Percentiles rank a stretch among this genome's conserved stretches.
These are phyloP conservation scores for Notothenia coriiceps DNA, from an alignment of 2,113 vertebrate species.

Conservation along the genomic window DNA sequence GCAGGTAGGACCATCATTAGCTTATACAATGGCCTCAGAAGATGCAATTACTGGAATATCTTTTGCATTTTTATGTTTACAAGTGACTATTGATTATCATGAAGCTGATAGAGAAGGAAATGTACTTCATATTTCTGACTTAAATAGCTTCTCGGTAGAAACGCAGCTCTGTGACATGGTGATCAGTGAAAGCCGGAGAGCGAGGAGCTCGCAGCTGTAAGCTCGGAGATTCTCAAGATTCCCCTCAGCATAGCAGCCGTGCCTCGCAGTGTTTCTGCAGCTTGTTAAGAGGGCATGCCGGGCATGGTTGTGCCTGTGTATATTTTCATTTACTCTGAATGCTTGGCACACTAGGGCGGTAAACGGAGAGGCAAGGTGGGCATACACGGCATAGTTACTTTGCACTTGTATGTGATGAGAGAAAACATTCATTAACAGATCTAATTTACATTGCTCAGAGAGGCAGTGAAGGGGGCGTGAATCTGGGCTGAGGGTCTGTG, in stretches of 20 bases:
- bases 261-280: conserved; percentile 91
- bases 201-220: conserved; percentile 75
- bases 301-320: conserved; percentile 88
- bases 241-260: conserved; percentile 91
- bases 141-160: conserved; percentile 10
- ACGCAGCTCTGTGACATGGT: conserved; percentile 12
- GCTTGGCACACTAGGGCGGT: conserved; percentile 90
- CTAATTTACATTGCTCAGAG: conserved; percentile 83
- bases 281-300: conserved; percentile 96
- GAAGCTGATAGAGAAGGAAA: conserved; percentile 19
- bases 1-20: background rate
- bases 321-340: conserved; percentile 97
- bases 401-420: conserved; percentile 86
- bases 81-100: background rate
- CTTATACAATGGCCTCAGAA: background rate
- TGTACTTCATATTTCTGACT: conserved; percentile 7
- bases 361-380: conserved; percentile 92
- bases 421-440: conserved; percentile 90
- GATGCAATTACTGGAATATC: conserved; percentile 21
- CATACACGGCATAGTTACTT: conserved; percentile 88
- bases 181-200: conserved; percentile 70
- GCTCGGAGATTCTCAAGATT: conserved; percentile 94
- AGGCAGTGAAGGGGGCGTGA: background rate
- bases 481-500: conserved; percentile 5
- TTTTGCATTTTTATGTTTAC: background rate